Conservation (phyloP, 2,113 vertebrate species). For the Gopherus evgoodei region DNA sequence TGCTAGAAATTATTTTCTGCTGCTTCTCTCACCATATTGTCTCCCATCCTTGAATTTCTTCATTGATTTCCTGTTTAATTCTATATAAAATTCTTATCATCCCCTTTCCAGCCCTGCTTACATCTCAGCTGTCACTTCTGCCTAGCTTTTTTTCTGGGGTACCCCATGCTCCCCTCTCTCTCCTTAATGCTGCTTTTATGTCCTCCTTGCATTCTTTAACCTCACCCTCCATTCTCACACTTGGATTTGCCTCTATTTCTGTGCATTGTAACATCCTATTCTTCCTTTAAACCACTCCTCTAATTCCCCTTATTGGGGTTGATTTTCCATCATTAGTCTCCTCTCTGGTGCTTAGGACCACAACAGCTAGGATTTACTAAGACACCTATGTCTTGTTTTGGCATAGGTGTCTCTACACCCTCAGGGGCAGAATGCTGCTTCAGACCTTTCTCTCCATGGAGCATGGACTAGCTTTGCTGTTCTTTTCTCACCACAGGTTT, state of each 20-base stretch:
- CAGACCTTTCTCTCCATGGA: neutral
- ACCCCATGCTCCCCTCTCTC: neutral
- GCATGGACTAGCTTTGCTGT: neutral
- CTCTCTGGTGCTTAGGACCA: neutral
- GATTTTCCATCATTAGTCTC: neutral
- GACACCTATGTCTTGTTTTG: too few relatives aligned
- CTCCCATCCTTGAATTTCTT: neutral
- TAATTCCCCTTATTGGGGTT: neutral
- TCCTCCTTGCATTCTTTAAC: neutral
- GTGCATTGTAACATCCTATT: neutral
- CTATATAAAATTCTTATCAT: neutral
- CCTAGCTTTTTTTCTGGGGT: neutral
- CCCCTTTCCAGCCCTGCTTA: neutral
- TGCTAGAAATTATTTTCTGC: neutral
- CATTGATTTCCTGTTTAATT: neutral
- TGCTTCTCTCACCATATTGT: neutral
- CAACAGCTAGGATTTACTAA: neutral
- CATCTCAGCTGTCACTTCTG: neutral
- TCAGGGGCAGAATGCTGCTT: neutral
- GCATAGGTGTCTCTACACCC: neutral
- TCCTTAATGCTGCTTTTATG: neutral
- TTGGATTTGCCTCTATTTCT: neutral
- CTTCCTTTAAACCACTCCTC: neutral
- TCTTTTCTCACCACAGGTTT: rapidly evolving
- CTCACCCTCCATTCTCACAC: neutral